Evolutionary conservation across 2,113 vertebrate species (phyloP).

Genomic region (Rhabdornis inornatus): DNA sequence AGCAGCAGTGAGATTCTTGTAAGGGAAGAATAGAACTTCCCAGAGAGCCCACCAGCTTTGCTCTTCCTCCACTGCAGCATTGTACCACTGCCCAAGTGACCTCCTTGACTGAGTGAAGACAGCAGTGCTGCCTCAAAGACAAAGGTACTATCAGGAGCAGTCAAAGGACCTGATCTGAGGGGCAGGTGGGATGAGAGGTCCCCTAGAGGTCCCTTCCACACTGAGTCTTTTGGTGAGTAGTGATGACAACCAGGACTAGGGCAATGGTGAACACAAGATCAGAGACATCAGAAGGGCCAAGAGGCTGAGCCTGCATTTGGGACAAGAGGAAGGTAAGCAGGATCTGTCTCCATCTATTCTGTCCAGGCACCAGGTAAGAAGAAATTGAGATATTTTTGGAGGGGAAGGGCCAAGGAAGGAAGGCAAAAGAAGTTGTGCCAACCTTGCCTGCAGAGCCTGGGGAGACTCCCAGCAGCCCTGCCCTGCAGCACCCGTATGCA

Average conservation of each 20-base stretch:
- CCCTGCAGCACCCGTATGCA: neutral
- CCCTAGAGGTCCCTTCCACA: neutral
- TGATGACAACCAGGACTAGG: neutral
- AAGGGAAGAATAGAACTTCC: neutral
- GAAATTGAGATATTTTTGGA: neutral
- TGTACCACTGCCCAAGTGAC: rapidly evolving
- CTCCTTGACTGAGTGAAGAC: neutral
- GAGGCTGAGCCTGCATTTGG: neutral
- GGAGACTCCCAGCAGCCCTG: neutral
- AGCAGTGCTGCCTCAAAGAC: neutral
- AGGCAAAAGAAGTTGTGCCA: neutral
- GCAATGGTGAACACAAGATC: neutral
- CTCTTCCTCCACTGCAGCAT: neutral
- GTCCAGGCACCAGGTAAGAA: neutral
- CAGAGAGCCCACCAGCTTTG: neutral
- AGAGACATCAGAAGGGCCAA: neutral
- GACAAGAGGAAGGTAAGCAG: neutral
- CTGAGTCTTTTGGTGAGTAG: neutral
- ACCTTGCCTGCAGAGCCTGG: neutral
- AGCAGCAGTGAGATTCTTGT: neutral
- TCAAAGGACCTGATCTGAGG: neutral
- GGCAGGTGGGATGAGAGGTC: neutral
- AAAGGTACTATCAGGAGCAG: neutral
- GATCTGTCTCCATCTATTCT: neutral
- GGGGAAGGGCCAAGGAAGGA: neutral